Evolutionary conservation across 2,888 invertebrate species (phyloP).

Genomic region (Elysia crispata): DNA sequence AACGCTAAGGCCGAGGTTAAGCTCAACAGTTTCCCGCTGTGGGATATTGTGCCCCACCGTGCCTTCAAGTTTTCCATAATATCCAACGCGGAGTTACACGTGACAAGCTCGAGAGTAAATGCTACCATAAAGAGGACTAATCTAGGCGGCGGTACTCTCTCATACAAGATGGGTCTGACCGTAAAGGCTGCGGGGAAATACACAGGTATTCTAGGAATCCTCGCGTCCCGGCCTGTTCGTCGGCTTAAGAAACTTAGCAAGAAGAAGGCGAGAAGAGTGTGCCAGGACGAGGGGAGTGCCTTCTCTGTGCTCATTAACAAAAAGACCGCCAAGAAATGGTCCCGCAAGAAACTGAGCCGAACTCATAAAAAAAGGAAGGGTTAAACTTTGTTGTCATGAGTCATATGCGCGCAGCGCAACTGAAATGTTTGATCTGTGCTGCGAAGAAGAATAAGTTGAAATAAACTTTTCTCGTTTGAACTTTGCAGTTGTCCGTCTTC

Average conservation of each 20-base stretch:
- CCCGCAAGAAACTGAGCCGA: too few species aligned
- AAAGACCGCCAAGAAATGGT: neutral
- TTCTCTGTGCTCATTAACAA: neutral
- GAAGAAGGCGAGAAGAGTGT: neutral
- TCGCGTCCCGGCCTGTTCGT: neutral
- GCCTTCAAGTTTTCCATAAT: neutral
- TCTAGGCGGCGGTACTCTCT: neutral
- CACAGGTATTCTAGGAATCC: neutral
- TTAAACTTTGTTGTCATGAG: too few species aligned
- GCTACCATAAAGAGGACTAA: neutral
- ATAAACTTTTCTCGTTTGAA: too few species aligned
- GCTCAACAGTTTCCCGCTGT: too few species aligned
- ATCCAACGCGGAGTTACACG: neutral
- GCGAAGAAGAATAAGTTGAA: too few species aligned
- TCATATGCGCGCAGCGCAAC: too few species aligned
- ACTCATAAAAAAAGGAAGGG: too few species aligned
- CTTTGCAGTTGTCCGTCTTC: too few species aligned
- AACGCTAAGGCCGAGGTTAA: too few species aligned
- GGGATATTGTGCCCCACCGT: too few species aligned
- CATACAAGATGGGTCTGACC: neutral
- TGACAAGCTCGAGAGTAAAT: neutral
- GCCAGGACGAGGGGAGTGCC: neutral
- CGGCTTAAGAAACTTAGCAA: neutral
- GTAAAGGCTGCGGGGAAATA: neutral
- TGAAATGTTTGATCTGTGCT: too few species aligned